Evolutionary conservation across 2,888 invertebrate genomes (phyloP).

Genomic region (Anthrax anthrax): DNA sequence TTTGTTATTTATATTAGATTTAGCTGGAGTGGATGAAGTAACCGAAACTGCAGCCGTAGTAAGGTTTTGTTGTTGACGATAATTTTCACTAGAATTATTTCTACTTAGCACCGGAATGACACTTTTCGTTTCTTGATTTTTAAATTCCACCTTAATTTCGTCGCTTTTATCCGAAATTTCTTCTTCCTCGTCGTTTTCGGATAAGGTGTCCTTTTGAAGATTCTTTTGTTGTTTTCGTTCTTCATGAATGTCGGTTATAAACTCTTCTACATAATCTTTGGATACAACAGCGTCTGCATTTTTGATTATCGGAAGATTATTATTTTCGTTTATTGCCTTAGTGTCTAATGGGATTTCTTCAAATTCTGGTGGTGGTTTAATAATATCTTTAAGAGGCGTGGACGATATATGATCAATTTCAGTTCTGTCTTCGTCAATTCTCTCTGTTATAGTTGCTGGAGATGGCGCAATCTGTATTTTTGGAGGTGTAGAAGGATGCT

Average conservation of each 20-base stretch:
- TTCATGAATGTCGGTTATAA: neutral
- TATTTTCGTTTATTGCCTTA: constrained; percentile 2
- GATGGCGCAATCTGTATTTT: constrained; percentile 12
- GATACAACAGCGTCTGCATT: neutral
- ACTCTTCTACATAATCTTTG: neutral
- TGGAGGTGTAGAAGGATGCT: constrained; percentile 21
- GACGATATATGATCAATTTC: neutral
- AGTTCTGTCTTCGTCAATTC: constrained; percentile 7
- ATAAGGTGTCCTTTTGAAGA: neutral
- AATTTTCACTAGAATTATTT: constrained; percentile 18
- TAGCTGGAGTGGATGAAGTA: constrained; percentile 8
- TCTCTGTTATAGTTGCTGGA: neutral
- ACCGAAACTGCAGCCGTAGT: constrained; percentile 13
- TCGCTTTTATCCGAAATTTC: constrained; percentile 7
- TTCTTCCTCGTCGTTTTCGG: neutral
- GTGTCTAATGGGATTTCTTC: constrained; percentile 10
- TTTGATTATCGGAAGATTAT: neutral
- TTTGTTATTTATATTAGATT: constrained; percentile 13
- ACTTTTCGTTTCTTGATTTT: constrained; percentile 14
- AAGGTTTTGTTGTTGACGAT: neutral
- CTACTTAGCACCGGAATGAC: constrained; percentile 18
- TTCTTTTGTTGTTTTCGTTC: neutral
- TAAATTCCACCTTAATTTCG: constrained; percentile 15
- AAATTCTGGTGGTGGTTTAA: constrained; percentile 18
- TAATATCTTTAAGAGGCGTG: constrained; percentile 9